A percentile compares a stretch with the other conserved stretches of the same genome.
These are phyloP conservation scores for Augochlorella aurata DNA, from an alignment of 2,888 invertebrate species.

Conservation along the genomic window DNA sequence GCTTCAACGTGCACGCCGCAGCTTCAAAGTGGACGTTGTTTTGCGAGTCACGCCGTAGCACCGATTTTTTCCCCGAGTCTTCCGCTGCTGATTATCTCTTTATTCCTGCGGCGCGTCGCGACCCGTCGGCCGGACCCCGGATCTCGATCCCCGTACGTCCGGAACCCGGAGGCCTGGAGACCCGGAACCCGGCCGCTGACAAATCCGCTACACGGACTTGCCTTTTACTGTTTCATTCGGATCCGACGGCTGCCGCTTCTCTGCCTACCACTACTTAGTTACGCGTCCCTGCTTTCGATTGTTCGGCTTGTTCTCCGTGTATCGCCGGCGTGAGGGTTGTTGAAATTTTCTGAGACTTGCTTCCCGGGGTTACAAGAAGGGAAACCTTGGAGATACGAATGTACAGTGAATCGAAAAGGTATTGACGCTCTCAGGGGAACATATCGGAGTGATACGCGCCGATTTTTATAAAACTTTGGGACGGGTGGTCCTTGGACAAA, in stretches of 20 bases:
- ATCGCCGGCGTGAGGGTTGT: neutral
- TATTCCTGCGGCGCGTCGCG: slow-evolving; percentile 12
- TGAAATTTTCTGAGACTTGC: neutral
- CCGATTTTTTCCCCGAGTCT: slow-evolving; percentile 37
- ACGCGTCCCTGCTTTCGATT: neutral
- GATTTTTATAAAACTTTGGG: no score
- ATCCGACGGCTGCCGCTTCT: neutral
- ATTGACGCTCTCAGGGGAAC: neutral
- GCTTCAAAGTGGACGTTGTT: slow-evolving; percentile 33
- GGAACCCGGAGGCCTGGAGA: neutral
- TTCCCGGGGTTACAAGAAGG: neutral
- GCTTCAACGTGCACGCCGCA: neutral
- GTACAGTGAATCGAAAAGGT: neutral
- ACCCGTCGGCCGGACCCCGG: neutral
- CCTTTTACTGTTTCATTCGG: neutral
- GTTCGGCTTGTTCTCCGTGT: neutral
- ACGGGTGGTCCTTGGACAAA: no score
- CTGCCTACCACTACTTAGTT: neutral
- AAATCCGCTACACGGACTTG: neutral
- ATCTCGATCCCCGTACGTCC: neutral
- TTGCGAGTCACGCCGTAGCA: slow-evolving; percentile 21
- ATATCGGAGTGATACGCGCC: no score
- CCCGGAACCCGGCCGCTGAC: neutral
- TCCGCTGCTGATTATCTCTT: slow-evolving; percentile 24
- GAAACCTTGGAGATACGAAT: neutral